These are phyloP conservation scores for Notarius quadriscutis DNA, from an alignment of 2,113 vertebrate species.

Conservation along the genomic window DNA sequence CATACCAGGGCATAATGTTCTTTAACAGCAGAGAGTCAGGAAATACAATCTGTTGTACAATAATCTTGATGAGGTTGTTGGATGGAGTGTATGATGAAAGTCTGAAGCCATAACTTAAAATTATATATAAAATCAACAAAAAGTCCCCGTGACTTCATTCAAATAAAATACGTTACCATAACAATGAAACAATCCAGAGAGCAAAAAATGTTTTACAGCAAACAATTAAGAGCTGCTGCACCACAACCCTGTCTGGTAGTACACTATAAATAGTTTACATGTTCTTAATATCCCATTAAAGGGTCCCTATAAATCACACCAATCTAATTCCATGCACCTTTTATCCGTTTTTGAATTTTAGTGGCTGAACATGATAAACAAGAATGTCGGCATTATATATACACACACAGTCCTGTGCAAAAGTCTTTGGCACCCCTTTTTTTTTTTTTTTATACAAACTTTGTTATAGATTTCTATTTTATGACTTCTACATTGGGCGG, in stretches of 20 bases:
- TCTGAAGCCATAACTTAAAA: not conserved
- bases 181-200: not conserved
- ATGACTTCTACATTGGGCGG: no score
- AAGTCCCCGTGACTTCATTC: not conserved
- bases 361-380: not conserved
- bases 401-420: no score
- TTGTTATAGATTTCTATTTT: no score
- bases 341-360: not conserved
- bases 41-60: not conserved
- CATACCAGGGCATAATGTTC: not conserved
- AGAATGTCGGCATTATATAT: not conserved
- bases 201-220: not conserved
- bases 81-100: not conserved
- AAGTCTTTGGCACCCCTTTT: no score
- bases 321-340: not conserved
- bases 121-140: not conserved
- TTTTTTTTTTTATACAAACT: no score
- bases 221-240: not conserved
- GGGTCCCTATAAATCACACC: not conserved
- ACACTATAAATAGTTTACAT: not conserved
- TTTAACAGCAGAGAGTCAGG: not conserved
- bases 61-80: not conserved
- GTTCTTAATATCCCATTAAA: not conserved
- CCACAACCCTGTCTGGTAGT: not conserved
- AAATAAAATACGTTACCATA: not conserved